phyloP scores from a whole-genome alignment of 2,888 invertebrate species.

The Lepetodrilus schrolli region DNA sequence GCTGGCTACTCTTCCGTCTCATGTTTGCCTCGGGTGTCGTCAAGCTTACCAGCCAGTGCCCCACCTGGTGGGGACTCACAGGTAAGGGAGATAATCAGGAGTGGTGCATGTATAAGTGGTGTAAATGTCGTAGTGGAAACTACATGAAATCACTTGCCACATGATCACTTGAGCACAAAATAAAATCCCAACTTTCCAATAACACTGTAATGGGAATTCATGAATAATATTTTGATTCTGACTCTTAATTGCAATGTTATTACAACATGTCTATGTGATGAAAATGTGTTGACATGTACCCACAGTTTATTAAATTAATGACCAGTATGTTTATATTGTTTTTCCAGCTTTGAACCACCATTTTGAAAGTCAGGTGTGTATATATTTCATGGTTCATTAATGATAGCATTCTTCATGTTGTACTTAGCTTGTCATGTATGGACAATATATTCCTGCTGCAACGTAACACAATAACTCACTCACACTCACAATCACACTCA shows the following conservation, averaged over 20 bases:
- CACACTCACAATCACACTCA: too few species aligned
- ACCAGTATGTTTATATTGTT: too few species aligned
- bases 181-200: neutral
- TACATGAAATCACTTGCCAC: neutral
- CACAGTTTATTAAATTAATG: too few species aligned
- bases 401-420: too few species aligned
- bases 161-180: neutral
- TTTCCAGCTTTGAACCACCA: too few species aligned
- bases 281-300: neutral
- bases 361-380: neutral
- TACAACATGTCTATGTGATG: neutral
- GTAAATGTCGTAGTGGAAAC: neutral
- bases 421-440: too few species aligned
- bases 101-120: too few species aligned
- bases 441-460: too few species aligned
- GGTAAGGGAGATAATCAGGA: slow-evolving; percentile 79
- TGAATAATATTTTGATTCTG: neutral
- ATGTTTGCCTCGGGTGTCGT: slow-evolving; percentile 84
- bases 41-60: slow-evolving; percentile 83
- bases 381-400: too few species aligned
- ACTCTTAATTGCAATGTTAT: neutral
- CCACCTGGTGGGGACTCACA: slow-evolving; percentile 86
- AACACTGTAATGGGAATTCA: neutral
- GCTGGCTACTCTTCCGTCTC: slow-evolving; percentile 84
- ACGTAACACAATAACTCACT: too few species aligned